Evolutionary conservation across 37 sponge, comb jelly and placozoan genomes (phyloP), one percentile per base, ranked within the genome.

Genomic region (Trichoplax adhaerens): DNA sequence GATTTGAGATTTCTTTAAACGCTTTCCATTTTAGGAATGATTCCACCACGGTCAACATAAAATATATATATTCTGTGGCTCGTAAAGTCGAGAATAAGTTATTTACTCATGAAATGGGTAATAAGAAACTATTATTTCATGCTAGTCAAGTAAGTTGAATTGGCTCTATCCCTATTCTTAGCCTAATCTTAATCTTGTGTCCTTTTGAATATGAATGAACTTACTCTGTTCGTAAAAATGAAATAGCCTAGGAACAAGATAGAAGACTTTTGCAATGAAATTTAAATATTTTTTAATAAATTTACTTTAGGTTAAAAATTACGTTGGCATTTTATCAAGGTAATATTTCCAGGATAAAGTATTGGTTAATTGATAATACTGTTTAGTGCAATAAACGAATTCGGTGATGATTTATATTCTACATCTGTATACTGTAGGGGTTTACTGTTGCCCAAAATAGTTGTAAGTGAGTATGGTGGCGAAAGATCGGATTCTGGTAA

Each of bases 391-490:
- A 8, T 12, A 12, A 12, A 12, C 62, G 62, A 12, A n/a, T 8
- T 60, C 62, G 8, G 10, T 12, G 8, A n/a, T 60, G 62, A 12
- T 60, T 12, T 12, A n/a, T 8, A 12, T 12, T 8, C 12, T 8
- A 60, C 12, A 60, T n/a, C 59, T 66, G 65, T 46, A 50, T 53
- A 52, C 54, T 7, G 54, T 76, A 93, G 94, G 50, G 94, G 94
- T 52, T 79, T 93, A 54, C 76, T 93, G 65, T 50, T 93, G 71
- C 94, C 94, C 10, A 93, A 93, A 79, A 86, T 93, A 12, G 88
- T 96, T 10, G 98, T 88, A 64, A 78, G 83, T 68, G 90, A 92
- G 58, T 86, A 80, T 76, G 99, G 99, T 54, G 90, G 91, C 0
- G 70, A 70, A 68, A 69, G 99, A 10, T 66, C 81, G 64, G 99